Evolutionary conservation across 2,113 vertebrate genomes (phyloP).

Genomic region (Proteles cristata): DNA sequence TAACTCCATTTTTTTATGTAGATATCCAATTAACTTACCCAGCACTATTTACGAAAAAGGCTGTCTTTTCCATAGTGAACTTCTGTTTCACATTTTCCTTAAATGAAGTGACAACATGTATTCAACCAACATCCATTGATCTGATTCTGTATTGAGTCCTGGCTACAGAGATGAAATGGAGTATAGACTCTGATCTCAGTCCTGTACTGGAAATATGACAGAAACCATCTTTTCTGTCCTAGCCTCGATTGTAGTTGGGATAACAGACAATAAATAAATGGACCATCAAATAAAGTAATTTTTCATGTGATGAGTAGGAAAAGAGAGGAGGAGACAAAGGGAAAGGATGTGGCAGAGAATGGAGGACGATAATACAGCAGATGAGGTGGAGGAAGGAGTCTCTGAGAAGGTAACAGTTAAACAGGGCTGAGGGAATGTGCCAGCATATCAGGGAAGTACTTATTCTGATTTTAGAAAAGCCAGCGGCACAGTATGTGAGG

Average conservation of each 20-base stretch:
- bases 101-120: neutral
- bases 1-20: neutral
- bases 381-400: fast-evolving
- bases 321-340: neutral
- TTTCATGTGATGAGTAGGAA: neutral
- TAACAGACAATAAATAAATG: neutral
- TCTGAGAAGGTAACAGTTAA: neutral
- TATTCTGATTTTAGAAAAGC: neutral
- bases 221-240: neutral
- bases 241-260: neutral
- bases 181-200: neutral
- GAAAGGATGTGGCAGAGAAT: neutral
- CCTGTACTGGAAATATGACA: neutral
- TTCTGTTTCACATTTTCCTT: neutral
- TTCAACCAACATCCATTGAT: neutral
- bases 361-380: fast-evolving
- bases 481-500: fast-evolving
- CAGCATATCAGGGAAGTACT: neutral
- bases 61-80: neutral
- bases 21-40: neutral
- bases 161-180: neutral
- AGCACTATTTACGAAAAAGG: neutral
- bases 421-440: neutral
- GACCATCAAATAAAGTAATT: neutral
- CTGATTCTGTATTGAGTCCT: neutral